Evolutionary conservation across 2,113 vertebrate species (phyloP).

Genomic region (Odocoileus virginianus): DNA sequence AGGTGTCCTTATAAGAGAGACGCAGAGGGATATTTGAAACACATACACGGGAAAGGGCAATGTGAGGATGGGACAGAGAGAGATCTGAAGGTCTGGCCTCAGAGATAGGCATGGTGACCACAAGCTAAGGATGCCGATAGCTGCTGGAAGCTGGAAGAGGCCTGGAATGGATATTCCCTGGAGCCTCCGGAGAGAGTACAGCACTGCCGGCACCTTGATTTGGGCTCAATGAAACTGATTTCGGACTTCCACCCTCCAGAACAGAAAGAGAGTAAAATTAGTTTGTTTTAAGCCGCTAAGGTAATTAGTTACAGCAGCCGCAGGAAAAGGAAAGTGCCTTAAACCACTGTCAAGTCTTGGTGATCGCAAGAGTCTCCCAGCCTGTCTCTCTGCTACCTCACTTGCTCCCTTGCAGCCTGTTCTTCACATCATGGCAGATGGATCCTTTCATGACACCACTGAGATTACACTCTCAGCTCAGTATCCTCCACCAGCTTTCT

Average conservation of each 20-base stretch:
- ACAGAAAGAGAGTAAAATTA: background rate
- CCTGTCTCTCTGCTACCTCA: background rate
- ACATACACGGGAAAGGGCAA: background rate
- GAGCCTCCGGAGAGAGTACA: background rate
- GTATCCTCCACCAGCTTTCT: background rate
- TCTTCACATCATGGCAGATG: background rate
- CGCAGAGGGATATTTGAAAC: background rate
- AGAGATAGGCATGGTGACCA: background rate
- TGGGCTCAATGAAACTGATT: background rate
- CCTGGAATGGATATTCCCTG: background rate
- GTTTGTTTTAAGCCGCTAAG: background rate
- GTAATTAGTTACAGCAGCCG: background rate
- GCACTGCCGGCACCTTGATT: background rate
- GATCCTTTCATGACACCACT: background rate
- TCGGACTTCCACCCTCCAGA: background rate
- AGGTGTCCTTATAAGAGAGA: background rate
- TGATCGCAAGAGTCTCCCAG: background rate
- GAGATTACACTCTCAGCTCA: background rate
- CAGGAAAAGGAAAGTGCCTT: background rate
- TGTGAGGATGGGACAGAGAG: background rate
- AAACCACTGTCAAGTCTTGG: background rate
- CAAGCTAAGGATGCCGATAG: background rate
- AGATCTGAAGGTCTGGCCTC: background rate
- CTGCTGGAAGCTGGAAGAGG: background rate
- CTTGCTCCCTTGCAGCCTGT: background rate